phyloP scores from a whole-genome alignment of 2,113 vertebrate species.

The Merops nubicus region DNA sequence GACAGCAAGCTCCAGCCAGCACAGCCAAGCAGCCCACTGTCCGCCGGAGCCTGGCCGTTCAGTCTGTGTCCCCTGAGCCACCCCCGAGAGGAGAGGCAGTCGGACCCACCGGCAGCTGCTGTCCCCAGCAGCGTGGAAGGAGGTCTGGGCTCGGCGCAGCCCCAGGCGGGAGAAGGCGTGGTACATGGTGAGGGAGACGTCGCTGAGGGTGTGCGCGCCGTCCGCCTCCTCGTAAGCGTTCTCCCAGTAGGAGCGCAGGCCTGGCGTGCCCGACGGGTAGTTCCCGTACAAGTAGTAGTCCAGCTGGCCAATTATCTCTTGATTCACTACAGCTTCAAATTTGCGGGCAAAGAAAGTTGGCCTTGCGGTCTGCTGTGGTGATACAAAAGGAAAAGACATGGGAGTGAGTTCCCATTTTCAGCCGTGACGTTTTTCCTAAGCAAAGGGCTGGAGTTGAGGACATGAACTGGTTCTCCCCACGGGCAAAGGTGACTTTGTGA shows the following conservation, averaged over 20 bases:
- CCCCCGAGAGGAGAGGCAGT: neutral
- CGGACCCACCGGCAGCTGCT: conserved; percentile 89
- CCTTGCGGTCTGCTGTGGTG: conserved; percentile 90
- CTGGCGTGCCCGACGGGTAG: conserved; percentile 83
- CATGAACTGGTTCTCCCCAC: neutral
- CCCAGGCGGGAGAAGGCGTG: conserved; percentile 91
- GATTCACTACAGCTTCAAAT: conserved; percentile 96
- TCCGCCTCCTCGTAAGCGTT: conserved; percentile 90
- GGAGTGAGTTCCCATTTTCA: neutral
- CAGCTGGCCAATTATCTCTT: conserved; percentile 95
- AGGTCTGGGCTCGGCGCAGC: conserved; percentile 80
- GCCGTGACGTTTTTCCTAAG: neutral
- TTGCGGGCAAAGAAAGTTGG: conserved; percentile 98
- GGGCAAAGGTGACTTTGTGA: neutral
- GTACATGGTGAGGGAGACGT: conserved; percentile 88
- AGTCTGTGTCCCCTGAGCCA: neutral
- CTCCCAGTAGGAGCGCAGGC: conserved; percentile 94
- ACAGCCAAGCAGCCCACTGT: accelerated
- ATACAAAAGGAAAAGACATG: neutral
- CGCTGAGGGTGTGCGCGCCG: conserved; percentile 83
- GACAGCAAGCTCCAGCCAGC: accelerated
- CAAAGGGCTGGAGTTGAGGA: neutral
- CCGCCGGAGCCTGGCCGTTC: accelerated
- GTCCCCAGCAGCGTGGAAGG: conserved; percentile 80
- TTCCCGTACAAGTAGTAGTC: conserved; percentile 91